A percentile compares a stretch with the other conserved stretches of the same genome.
phyloP scores from a whole-genome alignment of 2,797 vertebrate species.

The Glyptemys insculpta region DNA sequence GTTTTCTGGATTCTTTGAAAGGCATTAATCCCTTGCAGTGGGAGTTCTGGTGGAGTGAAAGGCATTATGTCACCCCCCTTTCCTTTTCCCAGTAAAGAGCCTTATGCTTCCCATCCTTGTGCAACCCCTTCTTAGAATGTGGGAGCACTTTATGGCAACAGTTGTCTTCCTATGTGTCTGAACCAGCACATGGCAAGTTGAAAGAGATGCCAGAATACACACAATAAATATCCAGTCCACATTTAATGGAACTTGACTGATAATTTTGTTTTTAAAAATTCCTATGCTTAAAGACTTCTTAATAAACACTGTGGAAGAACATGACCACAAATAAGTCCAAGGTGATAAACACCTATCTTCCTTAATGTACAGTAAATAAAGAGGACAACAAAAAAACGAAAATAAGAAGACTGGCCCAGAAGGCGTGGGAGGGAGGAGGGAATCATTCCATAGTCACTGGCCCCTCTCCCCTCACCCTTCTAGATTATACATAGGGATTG shows the following conservation, averaged over 20 bases:
- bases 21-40: not conserved
- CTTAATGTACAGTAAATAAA: not conserved
- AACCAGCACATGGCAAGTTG: not conserved
- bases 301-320: accelerated
- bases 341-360: not conserved
- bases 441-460: not conserved
- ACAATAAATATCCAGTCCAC: no score
- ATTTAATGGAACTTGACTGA: not conserved
- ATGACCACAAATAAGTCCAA: not conserved
- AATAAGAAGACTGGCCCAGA: not conserved
- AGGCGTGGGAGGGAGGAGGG: not conserved
- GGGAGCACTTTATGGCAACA: not conserved
- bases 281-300: not conserved
- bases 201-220: not conserved
- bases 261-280: not conserved
- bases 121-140: not conserved
- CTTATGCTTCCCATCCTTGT: not conserved
- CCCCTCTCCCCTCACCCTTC: not conserved
- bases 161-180: not conserved
- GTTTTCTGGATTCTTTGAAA: not conserved
- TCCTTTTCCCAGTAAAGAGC: not conserved
- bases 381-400: not conserved
- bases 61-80: not conserved
- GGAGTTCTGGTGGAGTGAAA: not conserved
- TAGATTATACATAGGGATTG: not conserved